Conservation (phyloP, 30 jellyfish, hydroid and myxozoan genomes). For the Aurelia coerulea region DNA sequence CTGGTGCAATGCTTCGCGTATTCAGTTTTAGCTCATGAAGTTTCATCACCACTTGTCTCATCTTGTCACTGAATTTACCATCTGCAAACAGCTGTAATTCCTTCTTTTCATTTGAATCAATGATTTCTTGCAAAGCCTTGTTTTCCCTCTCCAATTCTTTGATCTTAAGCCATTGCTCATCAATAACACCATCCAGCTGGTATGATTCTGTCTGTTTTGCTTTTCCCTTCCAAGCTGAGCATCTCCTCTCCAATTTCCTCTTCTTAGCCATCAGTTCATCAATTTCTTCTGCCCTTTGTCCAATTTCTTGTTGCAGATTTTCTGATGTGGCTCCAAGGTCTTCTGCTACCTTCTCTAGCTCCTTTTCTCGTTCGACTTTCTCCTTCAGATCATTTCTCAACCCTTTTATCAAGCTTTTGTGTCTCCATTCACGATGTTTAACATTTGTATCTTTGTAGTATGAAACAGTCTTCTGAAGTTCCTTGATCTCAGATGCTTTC, state of each 20-base stretch:
- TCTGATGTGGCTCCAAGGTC: not conserved
- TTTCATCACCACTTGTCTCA: conserved; percentile 22
- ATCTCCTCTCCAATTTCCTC: conserved; percentile 16
- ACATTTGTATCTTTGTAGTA: conserved; percentile 23
- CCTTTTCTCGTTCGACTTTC: not conserved
- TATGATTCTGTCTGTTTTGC: not conserved
- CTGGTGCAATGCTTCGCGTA: conserved; percentile 30
- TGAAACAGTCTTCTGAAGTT: too few species aligned
- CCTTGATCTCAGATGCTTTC: too few species aligned
- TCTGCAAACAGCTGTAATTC: conserved; percentile 7
- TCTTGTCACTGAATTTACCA: conserved; percentile 10
- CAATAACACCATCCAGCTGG: conserved; percentile 4
- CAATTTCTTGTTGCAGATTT: not conserved
- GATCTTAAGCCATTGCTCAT: conserved; percentile 21
- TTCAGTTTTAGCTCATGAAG: conserved; percentile 28
- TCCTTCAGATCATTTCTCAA: conserved; percentile 13
- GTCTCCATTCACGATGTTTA: conserved; percentile 33
- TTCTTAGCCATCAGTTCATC: not conserved
- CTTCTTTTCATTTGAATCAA: conserved; percentile 1
- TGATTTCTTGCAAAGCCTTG: conserved; percentile 4
- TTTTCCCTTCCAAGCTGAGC: conserved; percentile 21
- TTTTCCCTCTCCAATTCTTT: conserved; percentile 18
- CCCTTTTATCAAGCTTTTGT: conserved; percentile 13
- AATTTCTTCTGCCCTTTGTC: not conserved
- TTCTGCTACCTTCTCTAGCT: not conserved